Conservation (phyloP, 2,888 invertebrate species). For the Dasysyrphus tricinctus region DNA sequence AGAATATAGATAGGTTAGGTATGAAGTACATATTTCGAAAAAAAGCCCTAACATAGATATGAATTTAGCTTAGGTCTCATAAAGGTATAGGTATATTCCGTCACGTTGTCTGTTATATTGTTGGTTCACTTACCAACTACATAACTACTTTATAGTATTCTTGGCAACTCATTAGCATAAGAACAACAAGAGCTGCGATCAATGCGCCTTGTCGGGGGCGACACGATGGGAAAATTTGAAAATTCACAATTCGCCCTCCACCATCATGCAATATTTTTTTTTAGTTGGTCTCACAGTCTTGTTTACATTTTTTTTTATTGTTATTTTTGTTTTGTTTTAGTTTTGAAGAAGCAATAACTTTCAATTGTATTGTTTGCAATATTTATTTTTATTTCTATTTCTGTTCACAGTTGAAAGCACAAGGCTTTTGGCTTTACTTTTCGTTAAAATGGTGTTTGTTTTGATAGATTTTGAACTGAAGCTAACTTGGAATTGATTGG, state of each 20-base stretch:
- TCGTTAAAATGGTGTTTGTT: neutral
- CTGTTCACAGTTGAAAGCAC: constrained; percentile 18
- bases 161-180: constrained; percentile 70
- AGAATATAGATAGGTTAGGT: neutral
- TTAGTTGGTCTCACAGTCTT: constrained; percentile 36
- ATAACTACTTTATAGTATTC: no score
- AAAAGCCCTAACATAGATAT: constrained; percentile 54
- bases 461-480: neutral
- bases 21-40: neutral
- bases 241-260: constrained; percentile 61
- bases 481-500: neutral
- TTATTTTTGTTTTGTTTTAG: constrained; percentile 3
- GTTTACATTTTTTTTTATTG: constrained; percentile 25
- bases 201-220: constrained; percentile 42
- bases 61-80: constrained; percentile 10
- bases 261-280: constrained; percentile 25
- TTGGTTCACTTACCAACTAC: constrained; percentile 44
- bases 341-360: constrained; percentile 62
- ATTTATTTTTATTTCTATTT: constrained; percentile 11
- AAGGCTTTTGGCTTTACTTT: constrained; percentile 18
- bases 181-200: constrained; percentile 58
- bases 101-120: constrained; percentile 35
- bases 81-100: constrained; percentile 21
- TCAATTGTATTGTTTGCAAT: constrained; percentile 56
- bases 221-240: constrained; percentile 61